Conservation (phyloP, 64 coral and sea anemone species). For the Stylophora pistillata region DNA sequence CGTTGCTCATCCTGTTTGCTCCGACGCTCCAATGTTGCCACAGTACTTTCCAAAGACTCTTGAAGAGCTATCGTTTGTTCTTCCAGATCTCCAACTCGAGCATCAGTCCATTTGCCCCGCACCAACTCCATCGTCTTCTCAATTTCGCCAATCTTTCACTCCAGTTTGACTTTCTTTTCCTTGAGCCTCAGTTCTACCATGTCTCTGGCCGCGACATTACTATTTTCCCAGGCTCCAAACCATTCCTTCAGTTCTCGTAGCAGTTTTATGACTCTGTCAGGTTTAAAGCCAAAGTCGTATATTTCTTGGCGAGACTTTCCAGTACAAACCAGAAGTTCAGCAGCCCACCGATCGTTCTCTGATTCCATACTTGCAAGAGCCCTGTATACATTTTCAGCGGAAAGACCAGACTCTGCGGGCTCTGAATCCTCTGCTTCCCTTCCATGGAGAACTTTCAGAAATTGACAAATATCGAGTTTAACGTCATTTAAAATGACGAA, state of each 20-base stretch:
- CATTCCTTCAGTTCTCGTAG: conserved; percentile 64
- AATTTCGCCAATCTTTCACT: conserved; percentile 54
- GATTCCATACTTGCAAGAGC: conserved; percentile 64
- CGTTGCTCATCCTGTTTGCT: conserved; percentile 57
- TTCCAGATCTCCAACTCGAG: conserved; percentile 54
- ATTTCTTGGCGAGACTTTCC: conserved; percentile 62
- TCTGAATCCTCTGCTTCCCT: conserved; percentile 49
- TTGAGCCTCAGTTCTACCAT: conserved; percentile 67
- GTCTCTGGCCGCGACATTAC: conserved; percentile 60
- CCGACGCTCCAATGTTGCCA: conserved; percentile 39
- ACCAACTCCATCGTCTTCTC: conserved; percentile 54
- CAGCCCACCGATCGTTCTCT: conserved; percentile 53
- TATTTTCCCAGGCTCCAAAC: conserved; percentile 63
- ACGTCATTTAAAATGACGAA: conserved; percentile 48
- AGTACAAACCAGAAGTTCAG: conserved; percentile 67
- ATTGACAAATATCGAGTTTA: conserved; percentile 25
- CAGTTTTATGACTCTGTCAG: conserved; percentile 47
- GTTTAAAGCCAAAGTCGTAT: conserved; percentile 59
- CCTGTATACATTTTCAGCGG: conserved; percentile 53
- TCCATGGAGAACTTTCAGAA: conserved; percentile 47
- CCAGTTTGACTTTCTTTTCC: conserved; percentile 64
- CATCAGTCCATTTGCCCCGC: conserved; percentile 55
- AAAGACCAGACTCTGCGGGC: conserved; percentile 41
- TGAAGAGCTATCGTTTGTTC: conserved; percentile 53
- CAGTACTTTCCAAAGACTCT: conserved; percentile 53